These are phyloP conservation scores for Campoplex nolae DNA, from an alignment of 2,888 invertebrate species.

Conservation along the genomic window DNA sequence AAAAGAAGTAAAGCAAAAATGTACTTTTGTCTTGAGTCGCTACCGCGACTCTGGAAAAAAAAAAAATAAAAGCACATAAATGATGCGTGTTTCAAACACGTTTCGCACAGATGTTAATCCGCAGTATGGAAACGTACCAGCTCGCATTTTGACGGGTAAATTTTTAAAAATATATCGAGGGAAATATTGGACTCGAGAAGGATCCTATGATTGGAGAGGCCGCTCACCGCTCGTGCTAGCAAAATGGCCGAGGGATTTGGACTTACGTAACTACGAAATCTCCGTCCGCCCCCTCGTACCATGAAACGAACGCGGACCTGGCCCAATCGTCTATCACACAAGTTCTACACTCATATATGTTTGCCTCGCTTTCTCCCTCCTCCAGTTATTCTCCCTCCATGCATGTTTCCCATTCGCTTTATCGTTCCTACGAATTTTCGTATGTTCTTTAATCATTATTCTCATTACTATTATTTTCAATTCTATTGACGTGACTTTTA, in stretches of 20 bases:
- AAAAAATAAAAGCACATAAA: not conserved
- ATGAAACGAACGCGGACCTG: conserved; percentile 73
- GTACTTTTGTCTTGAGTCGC: no score
- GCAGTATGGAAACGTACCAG: not conserved
- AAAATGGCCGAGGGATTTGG: conserved; percentile 83
- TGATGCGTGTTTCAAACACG: not conserved
- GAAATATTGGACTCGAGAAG: conserved; percentile 32
- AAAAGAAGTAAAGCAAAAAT: no score
- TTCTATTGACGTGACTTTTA: not conserved
- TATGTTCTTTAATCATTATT: not conserved
- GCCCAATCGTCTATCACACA: conserved; percentile 56
- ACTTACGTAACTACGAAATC: conserved; percentile 78
- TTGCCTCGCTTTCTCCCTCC: conserved; percentile 44
- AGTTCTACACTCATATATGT: conserved; percentile 2
- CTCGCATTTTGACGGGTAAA: no score
- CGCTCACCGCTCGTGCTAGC: conserved; percentile 75
- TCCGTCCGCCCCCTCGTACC: conserved; percentile 36
- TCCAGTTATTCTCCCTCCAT: conserved; percentile 28
- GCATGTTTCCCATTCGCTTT: not conserved
- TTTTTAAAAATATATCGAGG: not conserved
- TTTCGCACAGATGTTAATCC: not conserved
- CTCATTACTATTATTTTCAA: not conserved
- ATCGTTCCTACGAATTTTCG: not conserved
- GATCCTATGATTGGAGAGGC: conserved; percentile 64
- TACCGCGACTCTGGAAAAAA: no score